Conservation (phyloP, 2,797 vertebrate species). For the Limnodromus scolopaceus region DNA sequence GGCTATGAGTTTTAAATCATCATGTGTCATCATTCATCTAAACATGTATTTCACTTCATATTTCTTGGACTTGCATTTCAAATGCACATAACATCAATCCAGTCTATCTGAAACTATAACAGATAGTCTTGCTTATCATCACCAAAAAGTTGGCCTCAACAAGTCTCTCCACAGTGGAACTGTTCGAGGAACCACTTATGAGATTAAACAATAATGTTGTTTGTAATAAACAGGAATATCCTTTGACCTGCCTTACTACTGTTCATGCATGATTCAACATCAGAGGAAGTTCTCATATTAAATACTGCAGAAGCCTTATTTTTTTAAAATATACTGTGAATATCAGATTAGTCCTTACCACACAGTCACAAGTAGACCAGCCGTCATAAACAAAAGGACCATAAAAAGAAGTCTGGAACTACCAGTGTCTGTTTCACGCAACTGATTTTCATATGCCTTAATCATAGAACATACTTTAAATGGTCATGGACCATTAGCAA, state of each 20-base stretch:
- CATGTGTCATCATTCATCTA: not conserved
- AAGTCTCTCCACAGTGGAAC: not conserved
- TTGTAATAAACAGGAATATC: not conserved
- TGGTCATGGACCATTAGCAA: not conserved
- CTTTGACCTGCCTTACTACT: not conserved
- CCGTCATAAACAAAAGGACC: not conserved
- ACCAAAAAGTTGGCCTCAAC: not conserved
- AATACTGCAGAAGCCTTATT: not conserved
- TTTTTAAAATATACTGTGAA: not conserved
- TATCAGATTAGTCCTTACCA: not conserved
- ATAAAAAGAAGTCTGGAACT: not conserved
- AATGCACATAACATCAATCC: not conserved
- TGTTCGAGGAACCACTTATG: not conserved
- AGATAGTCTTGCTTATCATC: not conserved
- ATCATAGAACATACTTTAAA: not conserved
- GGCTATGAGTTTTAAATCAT: not conserved
- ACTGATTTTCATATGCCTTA: not conserved
- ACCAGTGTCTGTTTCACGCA: not conserved
- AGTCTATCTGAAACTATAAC: not conserved
- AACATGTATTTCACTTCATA: not conserved
- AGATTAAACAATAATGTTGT: not conserved
- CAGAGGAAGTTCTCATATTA: not conserved
- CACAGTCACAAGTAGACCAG: not conserved
- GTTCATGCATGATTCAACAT: not conserved
- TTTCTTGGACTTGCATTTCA: not conserved